Evolutionary conservation across 2,888 invertebrate genomes (phyloP).

Genomic region (Callosobruchus maculatus): DNA sequence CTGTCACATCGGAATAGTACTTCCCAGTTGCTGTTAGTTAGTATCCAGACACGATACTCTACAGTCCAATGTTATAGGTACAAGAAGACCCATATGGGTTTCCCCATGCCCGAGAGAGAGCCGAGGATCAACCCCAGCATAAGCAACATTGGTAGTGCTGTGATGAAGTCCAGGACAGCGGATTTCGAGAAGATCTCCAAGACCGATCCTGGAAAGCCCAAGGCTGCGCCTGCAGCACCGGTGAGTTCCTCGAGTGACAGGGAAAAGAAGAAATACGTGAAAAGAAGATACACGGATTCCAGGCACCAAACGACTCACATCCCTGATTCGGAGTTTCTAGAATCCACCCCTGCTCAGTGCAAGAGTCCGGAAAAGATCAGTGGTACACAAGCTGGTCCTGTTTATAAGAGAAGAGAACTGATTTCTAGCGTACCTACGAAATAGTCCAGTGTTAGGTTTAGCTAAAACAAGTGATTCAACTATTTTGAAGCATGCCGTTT

Average conservation of each 20-base stretch:
- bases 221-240: slow-evolving; percentile 18
- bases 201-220: slow-evolving; percentile 53
- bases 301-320: slow-evolving; percentile 59
- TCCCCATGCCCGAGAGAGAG: slow-evolving; percentile 30
- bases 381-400: slow-evolving; percentile 48
- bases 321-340: slow-evolving; percentile 54
- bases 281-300: slow-evolving; percentile 59
- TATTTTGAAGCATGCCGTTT: neutral
- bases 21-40: too few species aligned
- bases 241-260: slow-evolving; percentile 40
- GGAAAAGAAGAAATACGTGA: slow-evolving; percentile 60
- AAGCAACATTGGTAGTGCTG: slow-evolving; percentile 63
- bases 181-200: slow-evolving; percentile 61
- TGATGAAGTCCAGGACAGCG: slow-evolving; percentile 63
- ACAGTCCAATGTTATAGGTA: too few species aligned
- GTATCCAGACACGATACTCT: too few species aligned
- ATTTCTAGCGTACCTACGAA: slow-evolving; percentile 69
- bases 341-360: slow-evolving; percentile 31
- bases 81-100: neutral
- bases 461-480: too few species aligned
- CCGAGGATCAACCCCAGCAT: slow-evolving; percentile 56
- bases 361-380: slow-evolving; percentile 26
- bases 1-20: too few species aligned
- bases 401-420: slow-evolving; percentile 77
- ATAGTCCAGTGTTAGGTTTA: slow-evolving; percentile 1